Conservation (phyloP, 2,888 invertebrate species). For the Athrips mouffetella region DNA sequence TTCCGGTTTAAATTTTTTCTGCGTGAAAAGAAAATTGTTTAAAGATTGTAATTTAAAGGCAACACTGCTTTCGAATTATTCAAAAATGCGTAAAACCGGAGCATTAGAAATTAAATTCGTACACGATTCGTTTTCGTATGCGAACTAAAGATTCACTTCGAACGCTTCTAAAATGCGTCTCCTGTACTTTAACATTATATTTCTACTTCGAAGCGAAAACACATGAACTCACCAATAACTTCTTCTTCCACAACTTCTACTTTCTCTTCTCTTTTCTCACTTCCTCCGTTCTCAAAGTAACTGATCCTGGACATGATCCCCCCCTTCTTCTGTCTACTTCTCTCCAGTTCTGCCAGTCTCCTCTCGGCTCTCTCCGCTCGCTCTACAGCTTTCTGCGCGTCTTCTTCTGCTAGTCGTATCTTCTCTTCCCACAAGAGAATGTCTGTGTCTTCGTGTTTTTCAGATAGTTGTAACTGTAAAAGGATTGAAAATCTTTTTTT, state of each 20-base stretch:
- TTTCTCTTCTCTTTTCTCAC: conserved; percentile 28
- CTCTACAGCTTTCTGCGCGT: conserved; percentile 79
- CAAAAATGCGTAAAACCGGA: no score
- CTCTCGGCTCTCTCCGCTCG: conserved; percentile 76
- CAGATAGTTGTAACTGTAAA: conserved; percentile 77
- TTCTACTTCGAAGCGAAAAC: no score
- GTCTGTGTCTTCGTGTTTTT: conserved; percentile 82
- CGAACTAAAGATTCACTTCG: no score
- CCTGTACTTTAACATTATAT: no score
- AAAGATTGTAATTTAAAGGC: no score
- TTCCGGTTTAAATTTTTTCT: no score
- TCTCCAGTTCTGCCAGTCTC: conserved; percentile 35
- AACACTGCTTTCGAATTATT: no score
- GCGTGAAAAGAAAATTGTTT: no score
- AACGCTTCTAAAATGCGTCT: no score
- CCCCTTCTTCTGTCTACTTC: conserved; percentile 31
- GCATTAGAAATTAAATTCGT: no score
- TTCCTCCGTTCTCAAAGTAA: conserved; percentile 61
- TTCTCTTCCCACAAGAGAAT: conserved; percentile 84
- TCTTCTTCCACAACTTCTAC: conserved; percentile 24
- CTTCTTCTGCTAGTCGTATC: conserved; percentile 82
- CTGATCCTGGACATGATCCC: conserved; percentile 62
- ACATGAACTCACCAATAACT: conserved; percentile 30
- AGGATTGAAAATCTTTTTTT: background rate
- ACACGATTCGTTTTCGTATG: no score